phyloP scores from a whole-genome alignment of 1,140 invertebrate genomes.

The Radopholus similis region DNA sequence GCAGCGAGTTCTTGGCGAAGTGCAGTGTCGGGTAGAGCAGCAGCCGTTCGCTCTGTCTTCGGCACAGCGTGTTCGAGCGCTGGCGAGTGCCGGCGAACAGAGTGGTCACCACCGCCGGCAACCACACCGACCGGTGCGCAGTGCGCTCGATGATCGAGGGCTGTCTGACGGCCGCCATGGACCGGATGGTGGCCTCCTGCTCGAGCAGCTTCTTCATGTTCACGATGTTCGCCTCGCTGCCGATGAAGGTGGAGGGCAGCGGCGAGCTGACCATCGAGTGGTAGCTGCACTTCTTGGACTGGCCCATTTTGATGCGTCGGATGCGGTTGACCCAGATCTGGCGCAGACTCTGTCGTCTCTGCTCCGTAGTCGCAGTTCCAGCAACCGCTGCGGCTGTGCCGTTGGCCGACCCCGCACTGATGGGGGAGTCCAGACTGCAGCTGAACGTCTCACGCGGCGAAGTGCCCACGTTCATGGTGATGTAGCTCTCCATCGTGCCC shows the following conservation, averaged over 20 bases:
- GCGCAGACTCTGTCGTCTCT: background rate
- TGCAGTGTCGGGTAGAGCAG: constrained; percentile 43
- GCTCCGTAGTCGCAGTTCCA: background rate
- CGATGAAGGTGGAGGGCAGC: background rate
- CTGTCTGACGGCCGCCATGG: constrained; percentile 4
- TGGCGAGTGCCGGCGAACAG: background rate
- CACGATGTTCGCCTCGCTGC: too few relatives aligned
- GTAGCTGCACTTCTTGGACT: background rate
- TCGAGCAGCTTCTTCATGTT: constrained; percentile 5
- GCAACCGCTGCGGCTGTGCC: constrained; percentile 5
- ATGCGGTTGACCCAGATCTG: constrained; percentile 14
- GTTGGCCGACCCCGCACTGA: too few relatives aligned
- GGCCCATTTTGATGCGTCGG: constrained; percentile 4
- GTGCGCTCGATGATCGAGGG: constrained; percentile 19
- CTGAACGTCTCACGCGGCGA: constrained; percentile 11
- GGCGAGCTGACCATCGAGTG: background rate
- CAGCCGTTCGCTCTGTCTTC: constrained; percentile 36
- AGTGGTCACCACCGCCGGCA: constrained; percentile 48
- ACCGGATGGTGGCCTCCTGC: background rate
- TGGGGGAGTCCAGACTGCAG: constrained; percentile 4
- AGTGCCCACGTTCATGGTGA: background rate
- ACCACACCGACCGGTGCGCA: constrained; percentile 41
- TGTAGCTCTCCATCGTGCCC: constrained; percentile 1
- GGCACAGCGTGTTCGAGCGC: constrained; percentile 11
- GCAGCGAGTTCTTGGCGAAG: constrained; percentile 21